Conservation (phyloP, 1,140 invertebrate species). For the Hycleus phaleratus region DNA sequence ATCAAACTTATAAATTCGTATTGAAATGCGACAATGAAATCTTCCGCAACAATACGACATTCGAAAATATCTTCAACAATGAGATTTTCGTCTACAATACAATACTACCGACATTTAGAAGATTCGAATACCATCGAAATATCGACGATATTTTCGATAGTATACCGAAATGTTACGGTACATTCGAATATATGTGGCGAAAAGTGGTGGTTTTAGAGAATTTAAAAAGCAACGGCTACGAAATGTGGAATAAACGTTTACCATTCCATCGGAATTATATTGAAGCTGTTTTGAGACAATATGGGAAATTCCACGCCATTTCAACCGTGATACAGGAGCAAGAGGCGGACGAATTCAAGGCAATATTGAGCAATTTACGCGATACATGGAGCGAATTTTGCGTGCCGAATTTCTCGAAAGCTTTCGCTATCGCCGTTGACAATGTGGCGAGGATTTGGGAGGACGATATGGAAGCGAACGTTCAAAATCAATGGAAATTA, state of each 20-base stretch:
- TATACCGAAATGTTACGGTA: slow-evolving; percentile 39
- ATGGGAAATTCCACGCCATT: slow-evolving; percentile 47
- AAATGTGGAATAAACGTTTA: slow-evolving; percentile 41
- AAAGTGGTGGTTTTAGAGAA: slow-evolving; percentile 50
- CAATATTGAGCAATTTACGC: slow-evolving; percentile 3
- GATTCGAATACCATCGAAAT: slow-evolving; percentile 22
- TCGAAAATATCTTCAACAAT: slow-evolving; percentile 2
- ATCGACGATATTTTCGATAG: slow-evolving; percentile 25
- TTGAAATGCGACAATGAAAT: slow-evolving; percentile 12
- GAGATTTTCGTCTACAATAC: not conserved
- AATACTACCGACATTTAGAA: slow-evolving; percentile 23
- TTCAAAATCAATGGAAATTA: slow-evolving; percentile 1
- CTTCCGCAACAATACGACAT: slow-evolving; percentile 34
- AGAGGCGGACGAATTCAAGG: slow-evolving; percentile 26
- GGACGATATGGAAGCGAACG: slow-evolving; percentile 9
- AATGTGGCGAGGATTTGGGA: slow-evolving; percentile 6
- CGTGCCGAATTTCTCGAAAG: too few species aligned
- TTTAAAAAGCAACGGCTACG: slow-evolving; percentile 39
- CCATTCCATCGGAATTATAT: slow-evolving; percentile 40
- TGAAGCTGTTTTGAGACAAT: slow-evolving; percentile 39
- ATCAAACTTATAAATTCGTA: slow-evolving; percentile 7
- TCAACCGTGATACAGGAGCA: slow-evolving; percentile 43
- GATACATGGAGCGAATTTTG: not conserved
- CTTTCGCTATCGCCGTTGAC: not conserved
- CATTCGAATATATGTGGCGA: slow-evolving; percentile 33